Evolutionary conservation across 1,140 invertebrate genomes (phyloP).

Genomic region (Tyrophagus putrescentiae): DNA sequence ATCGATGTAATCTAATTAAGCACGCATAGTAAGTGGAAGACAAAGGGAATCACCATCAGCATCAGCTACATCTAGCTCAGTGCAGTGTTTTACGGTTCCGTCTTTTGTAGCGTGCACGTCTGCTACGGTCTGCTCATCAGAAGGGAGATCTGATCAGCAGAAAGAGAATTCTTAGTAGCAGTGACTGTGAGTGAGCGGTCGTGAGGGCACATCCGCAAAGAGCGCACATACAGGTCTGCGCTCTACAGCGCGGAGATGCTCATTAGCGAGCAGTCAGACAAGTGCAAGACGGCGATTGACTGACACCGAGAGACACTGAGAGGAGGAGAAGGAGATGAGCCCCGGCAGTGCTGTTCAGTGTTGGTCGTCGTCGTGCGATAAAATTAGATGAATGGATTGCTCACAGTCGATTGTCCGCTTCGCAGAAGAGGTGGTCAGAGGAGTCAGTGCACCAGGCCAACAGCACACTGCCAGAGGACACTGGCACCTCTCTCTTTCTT

Average conservation of each 20-base stretch:
- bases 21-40: neutral
- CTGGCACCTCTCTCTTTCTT: too few relatives aligned
- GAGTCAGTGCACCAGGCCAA: too few relatives aligned
- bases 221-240: too few relatives aligned
- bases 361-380: neutral
- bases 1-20: constrained; percentile 12
- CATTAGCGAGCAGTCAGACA: neutral
- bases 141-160: too few relatives aligned
- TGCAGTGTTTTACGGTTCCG: neutral
- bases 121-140: too few relatives aligned
- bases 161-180: too few relatives aligned
- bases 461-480: too few relatives aligned
- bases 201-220: neutral
- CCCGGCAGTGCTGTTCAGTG: neutral
- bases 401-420: too few relatives aligned
- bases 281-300: neutral
- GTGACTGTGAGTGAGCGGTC: neutral
- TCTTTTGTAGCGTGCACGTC: neutral
- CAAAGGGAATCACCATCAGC: constrained; percentile 2
- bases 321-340: neutral
- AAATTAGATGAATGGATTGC: constrained; percentile 16
- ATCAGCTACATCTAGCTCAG: neutral
- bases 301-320: too few relatives aligned
- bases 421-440: too few relatives aligned
- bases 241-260: neutral